Conservation (phyloP, 1,140 invertebrate species). For the Pentalonia nigronervosa region DNA sequence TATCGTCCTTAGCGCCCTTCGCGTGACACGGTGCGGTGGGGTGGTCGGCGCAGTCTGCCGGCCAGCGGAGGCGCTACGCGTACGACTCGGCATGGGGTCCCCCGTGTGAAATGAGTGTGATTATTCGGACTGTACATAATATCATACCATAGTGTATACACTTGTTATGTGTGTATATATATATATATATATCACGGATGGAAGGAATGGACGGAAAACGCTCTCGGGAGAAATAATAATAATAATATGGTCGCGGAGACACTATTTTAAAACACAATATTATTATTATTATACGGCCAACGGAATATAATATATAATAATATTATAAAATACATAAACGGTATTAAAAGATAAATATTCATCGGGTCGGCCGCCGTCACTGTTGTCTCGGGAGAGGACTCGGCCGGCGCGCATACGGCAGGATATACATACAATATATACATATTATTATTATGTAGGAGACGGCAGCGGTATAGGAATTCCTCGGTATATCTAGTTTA, state of each 20-base stretch:
- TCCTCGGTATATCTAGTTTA: slow-evolving; percentile 48
- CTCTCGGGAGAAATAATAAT: slow-evolving; percentile 33
- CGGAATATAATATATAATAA: not conserved
- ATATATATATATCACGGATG: too few species aligned
- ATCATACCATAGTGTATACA: not conserved
- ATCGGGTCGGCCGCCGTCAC: not conserved
- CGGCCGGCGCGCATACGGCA: not conserved
- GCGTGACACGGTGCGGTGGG: not conserved
- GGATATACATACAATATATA: not conserved
- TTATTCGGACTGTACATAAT: slow-evolving; percentile 19
- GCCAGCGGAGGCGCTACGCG: slow-evolving; percentile 19
- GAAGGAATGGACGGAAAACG: slow-evolving; percentile 4
- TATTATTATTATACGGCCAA: not conserved
- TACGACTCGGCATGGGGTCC: slow-evolving; percentile 18
- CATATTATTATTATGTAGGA: not conserved
- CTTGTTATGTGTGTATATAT: not conserved
- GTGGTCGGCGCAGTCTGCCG: not conserved
- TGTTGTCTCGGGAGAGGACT: not conserved
- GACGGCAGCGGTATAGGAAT: slow-evolving; percentile 17
- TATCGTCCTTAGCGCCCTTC: not conserved
- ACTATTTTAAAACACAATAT: slow-evolving; percentile 29
- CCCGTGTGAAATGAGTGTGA: slow-evolving; percentile 45
- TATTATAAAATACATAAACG: not conserved
- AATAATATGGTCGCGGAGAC: not conserved
- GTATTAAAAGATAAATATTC: slow-evolving; percentile 51